Percentiles rank a stretch among this genome's conserved stretches.
Evolutionary conservation across 2,797 vertebrate genomes (phyloP).

Genomic region (Thamnophis elegans): DNA sequence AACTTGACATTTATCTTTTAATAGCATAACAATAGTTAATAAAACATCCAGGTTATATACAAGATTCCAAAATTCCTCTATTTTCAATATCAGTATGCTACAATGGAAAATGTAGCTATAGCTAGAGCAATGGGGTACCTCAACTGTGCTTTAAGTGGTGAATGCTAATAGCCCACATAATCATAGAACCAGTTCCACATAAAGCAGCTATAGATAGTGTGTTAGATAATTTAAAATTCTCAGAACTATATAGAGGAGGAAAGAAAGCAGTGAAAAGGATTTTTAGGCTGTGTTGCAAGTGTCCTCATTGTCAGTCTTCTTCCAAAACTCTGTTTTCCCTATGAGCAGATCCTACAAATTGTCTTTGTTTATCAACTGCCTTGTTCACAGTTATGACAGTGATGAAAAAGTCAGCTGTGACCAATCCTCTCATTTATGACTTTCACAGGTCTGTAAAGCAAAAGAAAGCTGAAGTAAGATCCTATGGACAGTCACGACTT

Average conservation of each 20-base stretch:
- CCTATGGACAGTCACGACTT: background rate
- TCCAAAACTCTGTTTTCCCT: background rate
- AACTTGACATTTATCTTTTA: background rate
- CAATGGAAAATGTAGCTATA: background rate
- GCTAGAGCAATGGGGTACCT: background rate
- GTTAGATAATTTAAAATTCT: background rate
- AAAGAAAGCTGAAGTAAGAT: background rate
- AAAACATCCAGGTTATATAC: background rate
- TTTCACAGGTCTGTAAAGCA: background rate
- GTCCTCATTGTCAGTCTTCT: background rate
- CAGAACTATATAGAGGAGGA: background rate
- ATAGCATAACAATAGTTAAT: background rate
- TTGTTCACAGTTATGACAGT: background rate
- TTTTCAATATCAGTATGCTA: background rate
- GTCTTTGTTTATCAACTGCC: background rate
- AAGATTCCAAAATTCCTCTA: background rate
- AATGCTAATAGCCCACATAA: background rate
- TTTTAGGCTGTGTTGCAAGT: background rate
- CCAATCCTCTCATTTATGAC: background rate
- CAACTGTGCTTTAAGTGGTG: background rate
- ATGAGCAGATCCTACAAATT: background rate
- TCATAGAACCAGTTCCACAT: background rate
- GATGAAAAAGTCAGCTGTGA: background rate
- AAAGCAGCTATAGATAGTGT: background rate
- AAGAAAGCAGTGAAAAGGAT: background rate